These are phyloP conservation scores for Asobara japonica DNA, from an alignment of 1,140 invertebrate species.

Conservation along the genomic window DNA sequence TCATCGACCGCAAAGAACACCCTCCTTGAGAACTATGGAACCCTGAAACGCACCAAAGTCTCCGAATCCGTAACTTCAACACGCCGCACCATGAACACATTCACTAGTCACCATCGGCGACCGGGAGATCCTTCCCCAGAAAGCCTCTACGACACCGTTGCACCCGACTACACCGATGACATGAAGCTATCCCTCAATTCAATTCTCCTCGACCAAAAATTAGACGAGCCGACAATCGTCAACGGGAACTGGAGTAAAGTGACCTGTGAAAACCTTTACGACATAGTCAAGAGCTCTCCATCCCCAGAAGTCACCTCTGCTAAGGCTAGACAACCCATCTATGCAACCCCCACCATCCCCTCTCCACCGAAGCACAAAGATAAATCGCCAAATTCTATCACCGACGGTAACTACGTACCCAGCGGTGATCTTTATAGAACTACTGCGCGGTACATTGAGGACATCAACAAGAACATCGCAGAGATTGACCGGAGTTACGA, in stretches of 20 bases:
- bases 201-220: background rate
- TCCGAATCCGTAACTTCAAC: slow-evolving; percentile 26
- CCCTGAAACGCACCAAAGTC: slow-evolving; percentile 37
- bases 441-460: slow-evolving; percentile 57
- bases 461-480: slow-evolving; percentile 60
- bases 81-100: slow-evolving; percentile 54
- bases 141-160: slow-evolving; percentile 32
- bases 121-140: slow-evolving; percentile 24
- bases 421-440: slow-evolving; percentile 58
- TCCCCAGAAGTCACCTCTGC: background rate
- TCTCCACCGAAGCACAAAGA: slow-evolving; percentile 15
- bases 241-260: slow-evolving; percentile 2
- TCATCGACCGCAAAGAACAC: slow-evolving; percentile 38
- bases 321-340: slow-evolving; percentile 45
- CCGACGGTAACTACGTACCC: slow-evolving; percentile 54
- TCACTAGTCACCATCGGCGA: slow-evolving; percentile 38
- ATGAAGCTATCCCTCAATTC: background rate
- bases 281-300: background rate
- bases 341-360: slow-evolving; percentile 45
- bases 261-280: background rate
- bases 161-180: background rate
- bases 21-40: slow-evolving; percentile 52
- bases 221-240: background rate
- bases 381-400: slow-evolving; percentile 14
- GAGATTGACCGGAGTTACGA: slow-evolving; percentile 60